Base-by-base conservation (phyloP, 1,140 invertebrate species). In the Drosophila suzukii region DNA sequence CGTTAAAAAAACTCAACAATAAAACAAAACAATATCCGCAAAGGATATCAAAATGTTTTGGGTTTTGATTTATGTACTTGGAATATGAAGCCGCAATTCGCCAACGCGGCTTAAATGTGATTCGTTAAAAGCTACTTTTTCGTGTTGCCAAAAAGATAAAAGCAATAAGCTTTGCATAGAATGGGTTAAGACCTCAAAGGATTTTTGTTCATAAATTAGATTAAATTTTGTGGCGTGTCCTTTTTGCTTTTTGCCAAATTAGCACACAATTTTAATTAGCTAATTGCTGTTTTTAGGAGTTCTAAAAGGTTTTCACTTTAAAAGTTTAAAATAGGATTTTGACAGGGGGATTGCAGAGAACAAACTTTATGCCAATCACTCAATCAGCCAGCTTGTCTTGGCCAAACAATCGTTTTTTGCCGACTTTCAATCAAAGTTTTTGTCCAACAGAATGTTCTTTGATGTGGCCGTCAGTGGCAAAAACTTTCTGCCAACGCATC, bases 11-110 rank as follows among this genome's bases (percentile, higher is more conserved):
- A 34, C 56, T 44, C 65, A 27, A 53, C 55, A 73, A 72, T 73
- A 75, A 71, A 55, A 38, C 44, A 68, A 66, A 30, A 10, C 6
- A 47, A 54, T 68, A 53, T 68, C 34, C 61, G 32, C 65, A 51
- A 39, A 51, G 66, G 12, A 51, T 76, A 71, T 76, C 75, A 84
- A 68, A 80, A 84, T 84, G 68, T 56, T 78, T 78, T 78, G 74
- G 56, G 60, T 32, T 78, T 70, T 83, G 71, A 84, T 84, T 84
- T 84, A 84, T 84, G 47, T 47, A 17, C 51, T 54, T 51, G 60
- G 47, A 44, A 47, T 54, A 46, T 41, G 47, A 68, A 24, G 53
- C 60, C 34, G 57, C 66, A 70, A 58, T 65, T 77, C 38, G 63
- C 80, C 60, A 58, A 61, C 80, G 46, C 36, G 38, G 70, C 63